Base-by-base conservation (phyloP, 2,113 vertebrate genomes). In the Alethe diademata region DNA sequence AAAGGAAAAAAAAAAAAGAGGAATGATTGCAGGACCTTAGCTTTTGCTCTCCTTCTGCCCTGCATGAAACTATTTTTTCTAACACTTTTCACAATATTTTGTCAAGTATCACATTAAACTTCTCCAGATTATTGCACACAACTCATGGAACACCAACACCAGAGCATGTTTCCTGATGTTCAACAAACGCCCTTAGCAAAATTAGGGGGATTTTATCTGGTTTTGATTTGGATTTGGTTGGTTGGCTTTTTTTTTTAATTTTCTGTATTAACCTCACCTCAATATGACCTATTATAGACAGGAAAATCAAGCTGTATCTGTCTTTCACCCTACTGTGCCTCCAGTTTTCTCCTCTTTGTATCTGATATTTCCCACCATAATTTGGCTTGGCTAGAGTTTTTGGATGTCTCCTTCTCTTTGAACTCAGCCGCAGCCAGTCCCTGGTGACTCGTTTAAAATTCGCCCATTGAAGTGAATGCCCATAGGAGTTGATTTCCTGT, bases 361-460 rank as follows among this genome's bases (percentile, higher is more conserved):
- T 85, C 73, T 90, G 62, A 3, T 40, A 43, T 88, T 97, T 96
- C 75, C 88, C 88, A 92, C 85, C 85, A 73, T 73, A 94, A 61
- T 35, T 88, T 90, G 75, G 71, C 82, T 78, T 88, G 51, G n/a
- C 19, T 74, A 40, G 35, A 78, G 33, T 40, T 73, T 95, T 94
- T 90, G 61, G 58, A 93, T 80, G 60, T 54, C 60, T 80, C 38
- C 42, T 79, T 88, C 71, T 80, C 75, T 97, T 92, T 95, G 94
- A 97, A 90, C 82, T 88, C 67, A 51, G 83, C 79, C 86, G 88
- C 79, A 94, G 82, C 35, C 36, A 31, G 82, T 93, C 94, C 79
- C 91, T 67, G 56, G 65, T 78, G 90, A 35, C 75, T 93, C 3
- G 6, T 93, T 96, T 93, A 80, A 78, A 88, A 38, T 90, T 93